Conservation (phyloP, 2,113 vertebrate species). For the Cebidichthys violaceus region DNA sequence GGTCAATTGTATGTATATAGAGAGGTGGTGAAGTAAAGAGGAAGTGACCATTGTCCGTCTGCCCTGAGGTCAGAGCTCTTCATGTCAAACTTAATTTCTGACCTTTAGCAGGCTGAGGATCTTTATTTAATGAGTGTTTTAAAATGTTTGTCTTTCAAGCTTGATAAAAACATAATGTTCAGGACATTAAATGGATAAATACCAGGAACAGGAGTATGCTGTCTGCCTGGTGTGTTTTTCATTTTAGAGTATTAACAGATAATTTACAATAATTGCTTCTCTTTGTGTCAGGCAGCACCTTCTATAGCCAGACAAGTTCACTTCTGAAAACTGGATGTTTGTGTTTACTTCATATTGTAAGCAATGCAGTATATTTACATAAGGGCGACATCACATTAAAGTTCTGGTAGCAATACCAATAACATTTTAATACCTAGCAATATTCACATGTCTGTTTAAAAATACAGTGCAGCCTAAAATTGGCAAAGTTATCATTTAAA, state of each 20-base stretch:
- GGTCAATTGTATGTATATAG: constrained; percentile 42
- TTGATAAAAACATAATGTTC: background rate
- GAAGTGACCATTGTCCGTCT: constrained; percentile 75
- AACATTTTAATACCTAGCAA: background rate
- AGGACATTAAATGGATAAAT: background rate
- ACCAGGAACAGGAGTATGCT: background rate
- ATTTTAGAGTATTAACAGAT: no score
- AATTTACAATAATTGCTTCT: background rate
- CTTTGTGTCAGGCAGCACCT: background rate
- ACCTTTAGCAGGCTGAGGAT: constrained; percentile 36
- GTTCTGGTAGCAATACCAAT: background rate
- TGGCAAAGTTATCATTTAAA: background rate
- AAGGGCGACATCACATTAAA: background rate
- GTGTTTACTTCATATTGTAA: background rate
- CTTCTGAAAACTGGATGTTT: background rate
- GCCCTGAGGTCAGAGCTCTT: constrained; percentile 66
- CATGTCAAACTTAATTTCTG: constrained; percentile 63
- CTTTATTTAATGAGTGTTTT: constrained; percentile 32
- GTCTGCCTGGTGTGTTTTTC: background rate
- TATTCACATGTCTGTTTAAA: background rate
- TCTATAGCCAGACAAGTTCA: background rate
- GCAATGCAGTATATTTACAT: background rate
- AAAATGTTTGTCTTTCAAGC: background rate
- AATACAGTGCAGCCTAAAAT: background rate
- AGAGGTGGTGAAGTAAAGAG: constrained; percentile 62